A percentile compares a stretch with the other conserved stretches of the same genome.
phyloP scores from a whole-genome alignment of 1,140 invertebrate species.

The Globodera ellingtonae region DNA sequence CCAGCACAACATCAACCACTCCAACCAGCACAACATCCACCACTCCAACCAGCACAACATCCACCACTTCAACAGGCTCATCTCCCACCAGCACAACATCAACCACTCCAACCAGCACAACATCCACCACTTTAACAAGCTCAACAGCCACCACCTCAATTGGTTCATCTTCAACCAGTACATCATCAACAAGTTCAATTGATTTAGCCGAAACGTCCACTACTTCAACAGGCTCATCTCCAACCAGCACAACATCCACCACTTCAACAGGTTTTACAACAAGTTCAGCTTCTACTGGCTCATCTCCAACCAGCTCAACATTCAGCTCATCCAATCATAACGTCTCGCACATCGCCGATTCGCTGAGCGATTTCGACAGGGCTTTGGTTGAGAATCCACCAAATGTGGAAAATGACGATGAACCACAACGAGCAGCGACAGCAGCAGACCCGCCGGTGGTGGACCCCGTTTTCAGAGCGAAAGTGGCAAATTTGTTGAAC shows the following conservation, averaged over 20 bases:
- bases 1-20: not conserved
- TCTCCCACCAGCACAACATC: not conserved
- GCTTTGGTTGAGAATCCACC: no score
- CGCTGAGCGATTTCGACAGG: no score
- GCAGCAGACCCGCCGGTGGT: constrained; percentile 9
- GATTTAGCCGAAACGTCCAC: not conserved
- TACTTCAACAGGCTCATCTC: not conserved
- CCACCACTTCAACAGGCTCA: not conserved
- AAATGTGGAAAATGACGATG: not conserved
- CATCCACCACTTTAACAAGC: not conserved
- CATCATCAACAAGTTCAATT: not conserved
- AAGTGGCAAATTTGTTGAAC: constrained; percentile 29
- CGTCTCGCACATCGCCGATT: no score
- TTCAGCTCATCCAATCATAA: no score
- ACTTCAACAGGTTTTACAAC: not conserved
- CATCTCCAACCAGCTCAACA: not conserved
- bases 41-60: not conserved
- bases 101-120: not conserved
- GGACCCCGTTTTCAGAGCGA: constrained; percentile 7
- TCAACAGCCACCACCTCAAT: not conserved
- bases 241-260: not conserved
- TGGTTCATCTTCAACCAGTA: not conserved
- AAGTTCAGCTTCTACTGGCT: no score
- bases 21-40: not conserved
- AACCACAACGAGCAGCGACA: constrained; percentile 17